Conservation (phyloP, 2,113 vertebrate species). For the Maccullochella peelii region DNA sequence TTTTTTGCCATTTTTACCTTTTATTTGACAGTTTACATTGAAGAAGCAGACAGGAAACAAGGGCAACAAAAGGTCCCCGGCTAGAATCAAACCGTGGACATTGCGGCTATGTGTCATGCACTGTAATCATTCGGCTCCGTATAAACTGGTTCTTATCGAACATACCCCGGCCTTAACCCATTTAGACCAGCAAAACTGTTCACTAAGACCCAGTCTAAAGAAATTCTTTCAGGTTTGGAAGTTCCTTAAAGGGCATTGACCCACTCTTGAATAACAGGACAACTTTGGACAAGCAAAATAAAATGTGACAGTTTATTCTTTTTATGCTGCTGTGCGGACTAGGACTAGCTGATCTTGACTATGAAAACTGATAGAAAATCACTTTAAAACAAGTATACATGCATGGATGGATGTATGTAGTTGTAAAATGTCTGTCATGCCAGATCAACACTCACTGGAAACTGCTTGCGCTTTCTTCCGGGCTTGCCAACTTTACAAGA, state of each 20-base stretch:
- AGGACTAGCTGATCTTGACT: neutral
- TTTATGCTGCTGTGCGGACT: neutral
- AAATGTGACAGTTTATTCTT: neutral
- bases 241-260: neutral
- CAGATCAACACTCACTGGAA: conserved; percentile 87
- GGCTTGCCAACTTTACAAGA: conserved; percentile 89
- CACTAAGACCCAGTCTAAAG: neutral
- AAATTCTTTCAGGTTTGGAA: neutral
- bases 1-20: neutral
- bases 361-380: neutral
- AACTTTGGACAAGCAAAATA: neutral
- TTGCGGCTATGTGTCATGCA: neutral
- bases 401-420: neutral
- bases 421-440: conserved; percentile 18
- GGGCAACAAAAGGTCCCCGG: neutral
- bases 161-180: neutral
- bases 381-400: neutral
- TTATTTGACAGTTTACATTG: neutral
- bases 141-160: neutral
- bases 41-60: neutral
- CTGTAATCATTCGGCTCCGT: neutral
- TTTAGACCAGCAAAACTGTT: neutral
- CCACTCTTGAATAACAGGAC: neutral
- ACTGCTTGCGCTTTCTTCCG: conserved; percentile 91
- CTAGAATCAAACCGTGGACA: neutral